Conservation (phyloP, 2,113 vertebrate species). For the Gallinago media region DNA sequence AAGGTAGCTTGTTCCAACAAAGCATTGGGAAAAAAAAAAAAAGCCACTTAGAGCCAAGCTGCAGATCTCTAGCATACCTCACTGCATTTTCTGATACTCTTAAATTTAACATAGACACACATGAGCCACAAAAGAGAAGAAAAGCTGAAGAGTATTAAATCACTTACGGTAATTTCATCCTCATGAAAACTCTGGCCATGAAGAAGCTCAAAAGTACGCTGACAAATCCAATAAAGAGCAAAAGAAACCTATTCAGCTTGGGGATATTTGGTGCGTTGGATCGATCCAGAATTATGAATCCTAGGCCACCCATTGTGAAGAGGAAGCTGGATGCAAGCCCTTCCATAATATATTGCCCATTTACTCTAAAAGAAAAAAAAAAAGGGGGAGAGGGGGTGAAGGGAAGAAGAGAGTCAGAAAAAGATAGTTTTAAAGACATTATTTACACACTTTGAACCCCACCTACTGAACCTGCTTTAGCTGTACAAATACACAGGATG, state of each 20-base stretch:
- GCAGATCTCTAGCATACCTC: neutral
- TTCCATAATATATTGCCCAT: constrained; percentile 99
- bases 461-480: neutral
- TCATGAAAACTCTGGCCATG: constrained; percentile 99
- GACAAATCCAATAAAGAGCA: constrained; percentile 97
- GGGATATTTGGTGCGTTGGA: constrained; percentile 98
- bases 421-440: neutral
- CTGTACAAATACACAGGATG: neutral
- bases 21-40: neutral
- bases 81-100: neutral
- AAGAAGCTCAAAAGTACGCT: constrained; percentile 98
- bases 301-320: constrained; percentile 98
- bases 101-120: neutral
- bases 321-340: constrained; percentile 97
- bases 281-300: constrained; percentile 97
- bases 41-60: neutral
- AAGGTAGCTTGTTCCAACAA: neutral
- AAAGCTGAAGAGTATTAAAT: neutral
- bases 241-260: constrained; percentile 95
- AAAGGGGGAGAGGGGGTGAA: rapidly evolving
- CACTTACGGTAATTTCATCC: constrained; percentile 99
- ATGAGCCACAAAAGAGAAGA: neutral
- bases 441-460: neutral
- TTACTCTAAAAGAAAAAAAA: constrained; percentile 83
- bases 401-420: neutral